Conservation (phyloP, 2,113 vertebrate genomes). For the Otolemur garnettii region DNA sequence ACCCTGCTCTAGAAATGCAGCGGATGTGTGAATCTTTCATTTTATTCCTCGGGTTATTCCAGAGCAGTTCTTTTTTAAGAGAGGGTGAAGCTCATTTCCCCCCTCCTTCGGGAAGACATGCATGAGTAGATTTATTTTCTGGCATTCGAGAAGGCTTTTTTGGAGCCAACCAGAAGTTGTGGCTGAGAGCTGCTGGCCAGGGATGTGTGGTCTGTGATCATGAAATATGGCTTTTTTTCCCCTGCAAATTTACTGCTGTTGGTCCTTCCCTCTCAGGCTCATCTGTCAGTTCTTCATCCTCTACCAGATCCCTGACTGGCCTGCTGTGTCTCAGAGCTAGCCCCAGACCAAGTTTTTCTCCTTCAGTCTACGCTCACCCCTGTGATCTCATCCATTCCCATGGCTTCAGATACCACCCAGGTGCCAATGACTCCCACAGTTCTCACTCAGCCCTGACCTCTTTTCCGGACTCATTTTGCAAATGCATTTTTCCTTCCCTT, state of each 20-base stretch:
- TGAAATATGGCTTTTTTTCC: neutral
- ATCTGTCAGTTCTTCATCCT: slow-evolving; percentile 32
- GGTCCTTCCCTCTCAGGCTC: slow-evolving; percentile 32
- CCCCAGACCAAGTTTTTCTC: neutral
- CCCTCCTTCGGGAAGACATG: neutral
- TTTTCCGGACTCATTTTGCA: slow-evolving; percentile 29
- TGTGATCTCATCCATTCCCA: neutral
- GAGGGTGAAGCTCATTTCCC: neutral
- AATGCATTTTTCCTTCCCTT: slow-evolving; percentile 42
- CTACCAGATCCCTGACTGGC: neutral
- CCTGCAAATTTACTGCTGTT: slow-evolving; percentile 55
- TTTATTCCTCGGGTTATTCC: neutral
- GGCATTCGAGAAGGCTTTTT: neutral
- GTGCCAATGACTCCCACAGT: neutral
- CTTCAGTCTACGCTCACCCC: neutral
- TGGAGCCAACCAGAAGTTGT: neutral
- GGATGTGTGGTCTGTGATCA: slow-evolving; percentile 48
- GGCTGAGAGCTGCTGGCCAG: slow-evolving; percentile 40
- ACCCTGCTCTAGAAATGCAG: neutral
- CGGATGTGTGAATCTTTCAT: neutral
- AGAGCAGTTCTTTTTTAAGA: neutral
- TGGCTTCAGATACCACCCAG: neutral
- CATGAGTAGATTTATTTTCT: slow-evolving; percentile 34
- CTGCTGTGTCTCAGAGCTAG: slow-evolving; percentile 22
- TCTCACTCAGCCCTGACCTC: neutral